A percentile compares a stretch with the other conserved stretches of the same genome.
Conservation (phyloP, 2,888 invertebrate species). For the Morpho helenor region DNA sequence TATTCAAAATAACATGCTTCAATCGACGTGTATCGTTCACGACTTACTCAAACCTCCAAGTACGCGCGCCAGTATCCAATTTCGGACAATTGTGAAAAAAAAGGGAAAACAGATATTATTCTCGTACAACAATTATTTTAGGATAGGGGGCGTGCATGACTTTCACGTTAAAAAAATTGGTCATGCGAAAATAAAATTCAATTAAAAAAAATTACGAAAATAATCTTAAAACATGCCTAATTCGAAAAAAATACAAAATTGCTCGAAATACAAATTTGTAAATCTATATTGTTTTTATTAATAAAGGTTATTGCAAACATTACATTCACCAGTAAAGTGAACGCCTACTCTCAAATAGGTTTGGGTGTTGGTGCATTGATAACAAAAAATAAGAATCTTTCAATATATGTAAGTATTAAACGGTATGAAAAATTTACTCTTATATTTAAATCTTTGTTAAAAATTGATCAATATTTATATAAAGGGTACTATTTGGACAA, state of each 20-base stretch:
- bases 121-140: conserved; percentile 30
- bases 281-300: conserved; percentile 13
- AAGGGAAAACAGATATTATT: conserved; percentile 68
- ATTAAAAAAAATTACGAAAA: conserved; percentile 31
- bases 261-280: conserved; percentile 2
- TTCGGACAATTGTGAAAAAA: conserved; percentile 69
- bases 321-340: conserved; percentile 43
- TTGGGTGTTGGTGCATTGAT: conserved; percentile 42
- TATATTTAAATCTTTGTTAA: too few relatives aligned
- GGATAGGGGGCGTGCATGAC: conserved; percentile 44
- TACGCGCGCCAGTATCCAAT: conserved; percentile 72
- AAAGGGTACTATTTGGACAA: too few relatives aligned
- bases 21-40: conserved; percentile 28
- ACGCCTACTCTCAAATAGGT: conserved; percentile 37
- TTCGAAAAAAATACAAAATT: conserved; percentile 26
- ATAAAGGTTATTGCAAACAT: conserved; percentile 26
- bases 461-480: too few relatives aligned
- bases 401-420: too few relatives aligned
- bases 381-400: not conserved
- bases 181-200: conserved; percentile 30
- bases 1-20: conserved; percentile 38
- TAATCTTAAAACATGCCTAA: conserved; percentile 32
- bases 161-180: conserved; percentile 30
- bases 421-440: too few relatives aligned
- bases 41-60: conserved; percentile 77